Evolutionary conservation across 2,888 invertebrate genomes (phyloP), one percentile per base, ranked within the genome.

Genomic region (Tipula lateralis): DNA sequence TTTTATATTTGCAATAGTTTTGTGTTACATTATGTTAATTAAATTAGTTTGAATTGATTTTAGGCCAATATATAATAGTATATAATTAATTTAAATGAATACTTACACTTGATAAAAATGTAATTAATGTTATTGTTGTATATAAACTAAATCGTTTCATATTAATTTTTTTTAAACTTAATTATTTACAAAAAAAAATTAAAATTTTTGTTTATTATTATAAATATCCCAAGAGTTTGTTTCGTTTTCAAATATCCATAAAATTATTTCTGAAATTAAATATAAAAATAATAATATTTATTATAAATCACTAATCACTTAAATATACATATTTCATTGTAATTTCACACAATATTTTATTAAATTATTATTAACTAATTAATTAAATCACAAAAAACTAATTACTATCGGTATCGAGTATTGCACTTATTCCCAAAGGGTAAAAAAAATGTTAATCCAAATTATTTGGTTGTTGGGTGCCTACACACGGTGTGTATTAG

Each of bases 371-470:
- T 50, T 66, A 24, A 24, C n/a, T n/a, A n/a, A n/a, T n/a, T n/a
- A n/a, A 81, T 30, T 81, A 81, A 81, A 29, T 29, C 29, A 24
- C 30, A 30, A 16, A 30, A 81, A 81, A 81, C 16, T 82, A 30
- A 82, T 82, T 82, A 66, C 6, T 66, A 9, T 36, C 12, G 7
- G 3, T 32, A 32, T 32, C 3, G 7, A 32, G 16, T 66, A 82
- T 82, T 82, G 82, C 82, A 82, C 82, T 80, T 82, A 82, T 29
- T 82, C 82, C 82, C 16, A 5, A 81, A 82, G n/a, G n/a, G 16
- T 30, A 30, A 82, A 30, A 81, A 80, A 29, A 30, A 82, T 82
- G 6, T 82, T 82, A 66, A 66, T 30, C 82, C 32, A 82, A 82
- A 30, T 30, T 82, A 30, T 82, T 81, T 81, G 29, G 29, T 29